Evolutionary conservation across 92 coral and sea anemone genomes (phyloP), one percentile per base, ranked within the genome.

Genomic region (Hydrozoanthus gracilis): DNA sequence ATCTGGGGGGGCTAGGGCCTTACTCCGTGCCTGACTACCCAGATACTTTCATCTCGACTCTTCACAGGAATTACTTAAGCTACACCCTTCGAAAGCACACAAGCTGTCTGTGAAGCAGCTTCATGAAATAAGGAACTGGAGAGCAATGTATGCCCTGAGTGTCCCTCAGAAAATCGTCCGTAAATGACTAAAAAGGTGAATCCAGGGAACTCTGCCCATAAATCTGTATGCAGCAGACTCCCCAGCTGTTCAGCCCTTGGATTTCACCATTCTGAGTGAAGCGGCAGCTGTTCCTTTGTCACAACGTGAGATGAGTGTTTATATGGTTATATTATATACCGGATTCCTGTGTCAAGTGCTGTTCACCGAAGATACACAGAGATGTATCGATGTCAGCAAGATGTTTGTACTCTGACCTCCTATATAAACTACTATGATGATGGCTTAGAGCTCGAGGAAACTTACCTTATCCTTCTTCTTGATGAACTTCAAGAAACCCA

Each of bases 331-430:
- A n/a, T n/a, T n/a, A n/a, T n/a, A 54, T 0, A 0, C 61, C 61
- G 9, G 13, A 2, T 54, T 54, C 61, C 61, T 54, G 9, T 54
- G 61, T 54, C 61, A 54, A 2, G 61, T 54, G 61, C 61, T 0
- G 61, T 7, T 7, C 61, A 54, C 0, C 61, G 61, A 54, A 54
- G 61, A 54, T 54, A 54, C 61, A 54, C 47, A 78, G 85, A 65
- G 86, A 82, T 47, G 50, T 82, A 15, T 67, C 58, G 75, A 82
- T 82, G 73, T 67, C 44, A 18, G 86, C 86, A 78, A 78, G 68
- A 78, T 78, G 83, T 78, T 78, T 78, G 83, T 78, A 69, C 83
- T 68, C 15, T 82, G 47, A 82, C 74, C 60, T 18, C 76, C 76
- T 82, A 47, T 44, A 17, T 51, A n/a, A n/a, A 64, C 86, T 64